Conservation (phyloP, 2,888 invertebrate genomes). For the Polydrusus cervinus region DNA sequence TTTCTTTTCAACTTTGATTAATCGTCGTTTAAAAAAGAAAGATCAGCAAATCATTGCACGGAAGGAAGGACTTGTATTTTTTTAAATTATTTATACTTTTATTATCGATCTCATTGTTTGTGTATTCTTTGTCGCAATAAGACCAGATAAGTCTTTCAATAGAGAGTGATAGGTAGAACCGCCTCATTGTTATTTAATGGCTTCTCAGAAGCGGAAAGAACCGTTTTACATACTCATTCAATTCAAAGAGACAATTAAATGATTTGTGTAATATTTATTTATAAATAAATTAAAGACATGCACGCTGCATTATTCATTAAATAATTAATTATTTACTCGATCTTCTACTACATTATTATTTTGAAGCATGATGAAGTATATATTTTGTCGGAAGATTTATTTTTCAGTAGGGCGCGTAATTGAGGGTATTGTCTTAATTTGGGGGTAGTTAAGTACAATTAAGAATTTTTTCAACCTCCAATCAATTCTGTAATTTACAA, state of each 20-base stretch:
- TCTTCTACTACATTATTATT: slow-evolving; percentile 20
- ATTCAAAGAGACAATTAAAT: slow-evolving; percentile 40
- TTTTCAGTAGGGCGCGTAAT: neutral
- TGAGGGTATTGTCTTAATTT: neutral
- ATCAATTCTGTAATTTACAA: too few species aligned
- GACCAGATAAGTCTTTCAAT: slow-evolving; percentile 10
- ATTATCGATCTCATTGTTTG: too few species aligned
- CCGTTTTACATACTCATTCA: slow-evolving; percentile 33
- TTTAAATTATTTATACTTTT: too few species aligned
- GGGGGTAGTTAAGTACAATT: neutral
- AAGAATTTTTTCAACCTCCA: too few species aligned
- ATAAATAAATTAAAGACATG: slow-evolving; percentile 37
- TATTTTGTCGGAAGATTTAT: slow-evolving; percentile 9
- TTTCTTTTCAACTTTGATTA: too few species aligned
- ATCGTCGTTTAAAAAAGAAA: too few species aligned
- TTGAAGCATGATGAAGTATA: slow-evolving; percentile 19
- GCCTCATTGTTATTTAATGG: slow-evolving; percentile 43
- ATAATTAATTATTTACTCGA: slow-evolving; percentile 35
- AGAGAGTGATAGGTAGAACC: slow-evolving; percentile 10
- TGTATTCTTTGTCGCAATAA: slow-evolving; percentile 2
- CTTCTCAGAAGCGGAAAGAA: slow-evolving; percentile 44
- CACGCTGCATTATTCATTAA: slow-evolving; percentile 44
- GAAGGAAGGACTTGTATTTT: too few species aligned
- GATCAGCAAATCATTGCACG: neutral
- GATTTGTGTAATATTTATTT: slow-evolving; percentile 32